Evolutionary conservation across 2,113 vertebrate genomes (phyloP).

Genomic region (Orientallactaga bullata): DNA sequence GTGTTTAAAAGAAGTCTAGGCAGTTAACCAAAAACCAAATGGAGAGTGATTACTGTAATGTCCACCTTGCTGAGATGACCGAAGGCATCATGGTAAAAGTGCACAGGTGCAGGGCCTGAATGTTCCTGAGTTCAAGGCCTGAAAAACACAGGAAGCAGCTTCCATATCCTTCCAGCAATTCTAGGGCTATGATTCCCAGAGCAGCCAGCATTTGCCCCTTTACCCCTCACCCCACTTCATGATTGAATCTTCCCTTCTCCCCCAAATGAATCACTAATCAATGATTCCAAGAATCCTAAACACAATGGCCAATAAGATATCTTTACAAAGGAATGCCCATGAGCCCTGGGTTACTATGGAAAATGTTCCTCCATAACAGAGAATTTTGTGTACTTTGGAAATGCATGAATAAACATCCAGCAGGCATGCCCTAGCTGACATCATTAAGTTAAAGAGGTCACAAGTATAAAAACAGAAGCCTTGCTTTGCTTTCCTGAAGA

Average conservation of each 20-base stretch:
- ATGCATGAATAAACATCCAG: neutral
- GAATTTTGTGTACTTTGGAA: constrained; percentile 13
- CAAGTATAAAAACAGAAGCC: neutral
- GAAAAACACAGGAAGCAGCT: neutral
- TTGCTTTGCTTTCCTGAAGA: constrained; percentile 6
- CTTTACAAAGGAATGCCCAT: neutral
- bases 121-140: neutral
- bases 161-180: neutral
- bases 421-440: neutral
- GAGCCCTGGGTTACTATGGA: neutral
- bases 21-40: constrained; percentile 30
- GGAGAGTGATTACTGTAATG: neutral
- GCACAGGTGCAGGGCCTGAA: neutral
- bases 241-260: neutral
- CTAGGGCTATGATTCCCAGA: neutral
- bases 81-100: neutral
- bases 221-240: neutral
- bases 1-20: constrained; percentile 36
- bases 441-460: constrained; percentile 25
- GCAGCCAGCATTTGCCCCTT: neutral
- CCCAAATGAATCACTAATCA: constrained; percentile 5
- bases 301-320: neutral
- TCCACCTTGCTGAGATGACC: neutral
- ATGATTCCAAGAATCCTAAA: neutral
- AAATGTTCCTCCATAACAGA: neutral